Base-by-base conservation (phyloP, 2,113 vertebrate genomes). In the Oryzias melastigma region DNA sequence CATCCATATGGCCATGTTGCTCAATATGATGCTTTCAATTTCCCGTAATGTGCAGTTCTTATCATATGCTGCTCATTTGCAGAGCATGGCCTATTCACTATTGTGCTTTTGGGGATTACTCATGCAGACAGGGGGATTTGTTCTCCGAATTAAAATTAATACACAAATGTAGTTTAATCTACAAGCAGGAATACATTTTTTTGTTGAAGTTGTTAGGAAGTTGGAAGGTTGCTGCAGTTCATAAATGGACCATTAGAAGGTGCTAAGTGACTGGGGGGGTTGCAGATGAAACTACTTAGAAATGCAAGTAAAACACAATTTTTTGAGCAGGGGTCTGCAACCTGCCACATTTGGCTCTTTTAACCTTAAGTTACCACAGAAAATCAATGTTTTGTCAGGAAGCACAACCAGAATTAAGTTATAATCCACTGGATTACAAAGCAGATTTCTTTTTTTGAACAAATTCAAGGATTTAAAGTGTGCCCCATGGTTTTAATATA, bases 201-300 rank as follows among this genome's bases (percentile, higher is more conserved):
- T 5, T 6, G 24, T 19, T 71, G 80, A 82, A 71, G 47, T 20
- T 4, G 7, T 5, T 50, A 22, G 18, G 59, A 48, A 56, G 15
- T 22, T 17, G 20, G 29, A 14, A 60, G 16, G 12, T 13, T 18
- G 58, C 35, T 89, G 85, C 67, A 87, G 75, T 88, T 79, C 71
- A 19, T n/a, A n/a, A 58, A 41, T 48, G 78, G 58, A 56, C 19
- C 91, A 81, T 73, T 75, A 85, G 83, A 78, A 78, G 90, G 83
- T 68, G 86, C 80, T 89, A 83, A 78, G 48, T 87, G 74, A 87
- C 68, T 22, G 22, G 85, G 68, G 72, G 70, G 84, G 78, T 35
- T 35, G 46, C 58, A 80, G 69, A 51, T 62, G 52, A 12, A 59
- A 15, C 22, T n/a, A 4, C 3, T 48, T 1, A 0, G 5, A 4